Base-by-base conservation (phyloP, 2,113 vertebrate species). In the Carollia perspicillata region DNA sequence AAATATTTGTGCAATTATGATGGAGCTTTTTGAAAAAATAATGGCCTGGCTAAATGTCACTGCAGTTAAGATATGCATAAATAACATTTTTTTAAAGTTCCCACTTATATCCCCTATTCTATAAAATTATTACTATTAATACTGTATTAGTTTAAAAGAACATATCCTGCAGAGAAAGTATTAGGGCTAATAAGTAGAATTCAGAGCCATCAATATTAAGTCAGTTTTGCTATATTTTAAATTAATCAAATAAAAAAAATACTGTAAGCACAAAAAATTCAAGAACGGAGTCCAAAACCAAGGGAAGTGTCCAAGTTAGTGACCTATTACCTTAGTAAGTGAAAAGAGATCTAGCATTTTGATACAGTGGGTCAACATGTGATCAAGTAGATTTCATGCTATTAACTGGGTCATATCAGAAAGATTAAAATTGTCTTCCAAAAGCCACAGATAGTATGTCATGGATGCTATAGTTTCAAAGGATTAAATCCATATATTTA, bases 11-110 rank as follows among this genome's bases (percentile, higher is more conserved):
- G 35, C 10, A 69, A 88, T 84, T 79, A 93, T 42, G 44, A 83
- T n/a, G 81, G 40, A 37, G 7, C 28, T 85, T 90, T 97, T 71
- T 63, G 9, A 16, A 18, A 97, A 96, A 96, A 87, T 83, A 93
- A 0, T 80, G 33, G 55, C 40, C 78, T 93, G 42, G 66, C 60
- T 95, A 95, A 92, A 92, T 87, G 37, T 95, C 77, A 90, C 55
- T 78, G 40, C 33, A 89, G n/a, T 96, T 80, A 96, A 90, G 53
- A 94, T 72, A 28, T 71, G 10, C 10, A 63, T 47, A 94, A 94
- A 40, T 63, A 69, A 49, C 33, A 51, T 87, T 94, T 91, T 90
- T 66, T n/a, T 0, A 68, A 86, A 33, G 35, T 13, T 60, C 1
- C 37, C 35, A 85, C 28, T 93, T 80, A 80, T 51, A 53, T 6